Conservation (phyloP, 1,140 invertebrate species). For the Lasaia peninsularis region DNA sequence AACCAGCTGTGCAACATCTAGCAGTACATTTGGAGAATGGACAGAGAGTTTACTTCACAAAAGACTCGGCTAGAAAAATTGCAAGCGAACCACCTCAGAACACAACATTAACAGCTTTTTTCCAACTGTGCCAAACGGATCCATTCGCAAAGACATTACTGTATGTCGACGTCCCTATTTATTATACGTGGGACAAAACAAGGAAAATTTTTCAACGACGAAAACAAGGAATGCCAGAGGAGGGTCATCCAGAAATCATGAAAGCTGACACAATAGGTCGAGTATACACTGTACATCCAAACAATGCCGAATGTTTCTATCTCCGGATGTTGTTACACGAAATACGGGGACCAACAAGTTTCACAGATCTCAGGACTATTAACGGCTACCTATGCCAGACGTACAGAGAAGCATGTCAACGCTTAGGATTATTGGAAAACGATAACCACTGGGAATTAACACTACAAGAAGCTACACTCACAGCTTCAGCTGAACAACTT, state of each 20-base stretch:
- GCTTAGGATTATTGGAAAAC: slow-evolving; percentile 31
- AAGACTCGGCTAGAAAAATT: background rate
- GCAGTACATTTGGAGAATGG: too few species aligned
- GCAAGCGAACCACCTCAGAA: background rate
- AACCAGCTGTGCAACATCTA: slow-evolving; percentile 11
- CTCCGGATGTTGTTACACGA: slow-evolving; percentile 29
- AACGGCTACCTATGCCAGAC: slow-evolving; percentile 22
- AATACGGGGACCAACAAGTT: slow-evolving; percentile 31
- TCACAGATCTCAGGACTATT: slow-evolving; percentile 27
- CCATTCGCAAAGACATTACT: slow-evolving; percentile 8
- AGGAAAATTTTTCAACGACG: slow-evolving; percentile 23
- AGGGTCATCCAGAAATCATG: slow-evolving; percentile 30
- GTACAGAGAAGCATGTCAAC: slow-evolving; percentile 33
- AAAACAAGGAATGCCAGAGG: slow-evolving; percentile 29
- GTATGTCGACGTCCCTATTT: background rate
- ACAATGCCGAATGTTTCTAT: too few species aligned
- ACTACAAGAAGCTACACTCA: slow-evolving; percentile 26
- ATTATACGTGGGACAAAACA: background rate
- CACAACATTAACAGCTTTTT: slow-evolving; percentile 15
- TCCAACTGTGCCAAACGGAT: slow-evolving; percentile 6
- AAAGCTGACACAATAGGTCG: slow-evolving; percentile 23
- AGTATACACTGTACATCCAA: slow-evolving; percentile 34
- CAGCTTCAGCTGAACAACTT: slow-evolving; percentile 23
- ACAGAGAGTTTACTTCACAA: slow-evolving; percentile 13
- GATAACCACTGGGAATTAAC: slow-evolving; percentile 33